phyloP scores from a whole-genome alignment of 2,888 invertebrate genomes.

The Cheiracanthium punctorium region DNA sequence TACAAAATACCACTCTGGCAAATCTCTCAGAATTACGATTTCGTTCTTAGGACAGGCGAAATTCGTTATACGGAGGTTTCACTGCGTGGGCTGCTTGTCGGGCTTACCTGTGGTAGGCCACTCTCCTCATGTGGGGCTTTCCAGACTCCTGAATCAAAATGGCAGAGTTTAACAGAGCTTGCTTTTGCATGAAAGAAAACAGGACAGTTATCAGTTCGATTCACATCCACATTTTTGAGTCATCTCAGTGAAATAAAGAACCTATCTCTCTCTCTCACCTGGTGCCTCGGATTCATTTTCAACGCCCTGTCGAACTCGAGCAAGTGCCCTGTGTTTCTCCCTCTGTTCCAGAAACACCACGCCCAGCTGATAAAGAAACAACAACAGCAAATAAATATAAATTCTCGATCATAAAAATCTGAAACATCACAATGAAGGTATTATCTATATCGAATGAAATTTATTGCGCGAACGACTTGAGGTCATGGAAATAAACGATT shows the following conservation, averaged over 20 bases:
- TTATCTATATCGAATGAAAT: too few species aligned
- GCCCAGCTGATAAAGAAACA: conserved; percentile 82
- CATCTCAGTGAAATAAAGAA: too few species aligned
- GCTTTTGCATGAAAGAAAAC: conserved; percentile 78
- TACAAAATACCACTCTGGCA: too few species aligned
- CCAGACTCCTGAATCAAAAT: conserved; percentile 93
- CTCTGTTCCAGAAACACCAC: conserved; percentile 95
- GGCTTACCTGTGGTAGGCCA: conserved; percentile 76
- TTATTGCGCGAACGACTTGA: too few species aligned
- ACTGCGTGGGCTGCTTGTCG: too few species aligned
- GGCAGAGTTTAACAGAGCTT: conserved; percentile 93
- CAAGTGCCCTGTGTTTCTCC: conserved; percentile 90
- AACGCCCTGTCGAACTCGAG: conserved; percentile 94
- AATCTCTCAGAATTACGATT: too few species aligned
- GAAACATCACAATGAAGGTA: too few species aligned
- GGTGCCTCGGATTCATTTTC: conserved; percentile 92
- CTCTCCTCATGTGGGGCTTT: conserved; percentile 85
- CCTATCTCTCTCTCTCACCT: conserved; percentile 76
- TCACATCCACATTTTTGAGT: too few species aligned
- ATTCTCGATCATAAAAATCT: too few species aligned
- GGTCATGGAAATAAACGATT: too few species aligned
- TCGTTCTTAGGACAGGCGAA: too few species aligned
- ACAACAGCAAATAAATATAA: neutral
- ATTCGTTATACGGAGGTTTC: too few species aligned
- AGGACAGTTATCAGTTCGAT: neutral